These are phyloP conservation scores for Vulpes ferrilata DNA, from an alignment of 2,113 vertebrate genomes.

Conservation along the genomic window DNA sequence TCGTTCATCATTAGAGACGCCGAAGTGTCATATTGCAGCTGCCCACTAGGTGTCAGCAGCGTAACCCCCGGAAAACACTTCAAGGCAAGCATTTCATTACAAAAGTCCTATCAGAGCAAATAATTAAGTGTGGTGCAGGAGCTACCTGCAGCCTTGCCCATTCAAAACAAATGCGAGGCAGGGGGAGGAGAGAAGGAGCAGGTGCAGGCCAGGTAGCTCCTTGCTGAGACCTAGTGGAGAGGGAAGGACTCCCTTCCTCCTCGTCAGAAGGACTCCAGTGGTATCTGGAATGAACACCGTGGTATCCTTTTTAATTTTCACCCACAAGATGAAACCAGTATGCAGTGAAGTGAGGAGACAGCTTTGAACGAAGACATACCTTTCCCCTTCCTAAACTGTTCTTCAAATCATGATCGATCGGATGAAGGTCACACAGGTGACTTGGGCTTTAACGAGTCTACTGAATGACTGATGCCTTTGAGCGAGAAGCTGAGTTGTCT, in stretches of 20 bases:
- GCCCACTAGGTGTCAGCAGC: conserved; percentile 88
- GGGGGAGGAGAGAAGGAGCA: conserved; percentile 37
- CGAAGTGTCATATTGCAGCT: rapidly evolving
- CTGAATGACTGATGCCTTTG: conserved; percentile 54
- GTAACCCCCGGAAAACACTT: neutral
- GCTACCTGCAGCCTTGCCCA: conserved; percentile 67
- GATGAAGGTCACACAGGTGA: conserved; percentile 40
- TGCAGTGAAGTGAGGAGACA: conserved; percentile 36
- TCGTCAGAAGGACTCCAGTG: neutral
- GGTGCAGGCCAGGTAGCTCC: neutral
- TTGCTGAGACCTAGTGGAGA: neutral
- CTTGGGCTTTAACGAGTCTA: conserved; percentile 35
- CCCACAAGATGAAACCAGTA: neutral
- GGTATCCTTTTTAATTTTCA: neutral
- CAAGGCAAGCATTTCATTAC: conserved; percentile 18
- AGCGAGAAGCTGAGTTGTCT: conserved; percentile 6
- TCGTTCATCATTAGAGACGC: rapidly evolving
- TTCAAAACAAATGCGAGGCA: conserved; percentile 47
- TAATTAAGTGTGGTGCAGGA: conserved; percentile 60
- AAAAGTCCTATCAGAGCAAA: conserved; percentile 71
- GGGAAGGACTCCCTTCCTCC: neutral
- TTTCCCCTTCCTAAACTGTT: neutral
- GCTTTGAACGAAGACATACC: conserved; percentile 25
- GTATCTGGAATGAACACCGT: neutral
- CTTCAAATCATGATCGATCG: neutral